These are phyloP conservation scores for Seriola aureovittata DNA, from an alignment of 2,113 vertebrate genomes.

Conservation along the genomic window DNA sequence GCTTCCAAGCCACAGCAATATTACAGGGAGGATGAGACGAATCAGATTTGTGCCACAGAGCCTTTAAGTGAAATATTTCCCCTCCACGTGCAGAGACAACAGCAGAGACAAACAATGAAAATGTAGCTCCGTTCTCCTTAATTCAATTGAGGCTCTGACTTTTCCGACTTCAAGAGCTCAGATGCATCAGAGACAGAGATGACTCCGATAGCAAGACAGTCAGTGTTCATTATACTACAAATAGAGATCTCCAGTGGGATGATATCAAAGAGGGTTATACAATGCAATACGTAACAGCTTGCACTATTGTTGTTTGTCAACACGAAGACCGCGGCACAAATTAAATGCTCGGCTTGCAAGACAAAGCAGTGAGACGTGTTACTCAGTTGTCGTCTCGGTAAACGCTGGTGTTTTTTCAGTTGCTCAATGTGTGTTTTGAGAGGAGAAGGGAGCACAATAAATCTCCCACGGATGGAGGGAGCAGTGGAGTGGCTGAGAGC, in stretches of 20 bases:
- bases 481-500: constrained; percentile 35
- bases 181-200: constrained; percentile 45
- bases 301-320: constrained; percentile 53
- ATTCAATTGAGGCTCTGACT: constrained; percentile 57
- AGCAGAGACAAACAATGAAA: constrained; percentile 54
- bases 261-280: constrained; percentile 55
- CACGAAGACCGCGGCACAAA: constrained; percentile 46
- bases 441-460: constrained; percentile 31
- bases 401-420: constrained; percentile 49
- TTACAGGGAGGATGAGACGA: constrained; percentile 53
- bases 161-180: constrained; percentile 49
- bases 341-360: constrained; percentile 65
- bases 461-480: constrained; percentile 50
- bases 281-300: constrained; percentile 45
- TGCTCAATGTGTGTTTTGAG: constrained; percentile 26
- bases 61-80: constrained; percentile 50
- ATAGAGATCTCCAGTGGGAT: constrained; percentile 47
- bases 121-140: constrained; percentile 42
- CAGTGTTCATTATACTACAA: constrained; percentile 45
- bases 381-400: constrained; percentile 40
- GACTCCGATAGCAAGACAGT: constrained; percentile 48
- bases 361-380: constrained; percentile 38
- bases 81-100: constrained; percentile 29
- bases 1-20: constrained; percentile 41
- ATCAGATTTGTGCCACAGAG: constrained; percentile 50